These are phyloP conservation scores for Bradypus variegatus DNA, from an alignment of 2,797 vertebrate genomes.

Conservation along the genomic window DNA sequence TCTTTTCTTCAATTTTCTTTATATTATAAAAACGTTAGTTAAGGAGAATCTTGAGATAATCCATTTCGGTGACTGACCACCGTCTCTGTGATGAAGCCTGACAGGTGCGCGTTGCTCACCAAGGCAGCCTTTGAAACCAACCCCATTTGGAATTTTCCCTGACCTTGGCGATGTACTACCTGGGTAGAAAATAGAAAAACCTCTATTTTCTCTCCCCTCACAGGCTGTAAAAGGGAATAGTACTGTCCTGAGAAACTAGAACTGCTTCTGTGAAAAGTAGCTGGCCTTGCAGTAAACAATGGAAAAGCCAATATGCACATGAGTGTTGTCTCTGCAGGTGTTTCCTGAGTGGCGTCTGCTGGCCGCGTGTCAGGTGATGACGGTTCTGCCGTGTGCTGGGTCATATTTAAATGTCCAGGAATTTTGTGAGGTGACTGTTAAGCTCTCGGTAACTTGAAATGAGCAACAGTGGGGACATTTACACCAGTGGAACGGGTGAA, in stretches of 20 bases:
- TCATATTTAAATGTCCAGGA: background rate
- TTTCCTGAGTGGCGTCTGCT: background rate
- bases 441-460: background rate
- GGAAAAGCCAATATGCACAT: background rate
- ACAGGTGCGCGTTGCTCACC: background rate
- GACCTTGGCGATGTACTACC: background rate
- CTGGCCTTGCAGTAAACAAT: background rate
- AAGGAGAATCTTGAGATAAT: background rate
- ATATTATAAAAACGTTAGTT: background rate
- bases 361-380: background rate
- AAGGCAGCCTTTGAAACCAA: background rate
- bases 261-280: background rate
- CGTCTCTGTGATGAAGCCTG: background rate
- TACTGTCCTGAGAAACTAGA: background rate
- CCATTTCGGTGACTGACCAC: background rate
- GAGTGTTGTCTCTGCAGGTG: background rate
- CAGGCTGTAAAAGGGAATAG: background rate
- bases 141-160: background rate
- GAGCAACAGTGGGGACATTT: background rate
- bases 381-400: background rate
- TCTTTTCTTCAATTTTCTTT: background rate
- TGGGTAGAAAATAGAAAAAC: background rate
- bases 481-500: background rate
- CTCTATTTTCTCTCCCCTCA: background rate
- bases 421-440: background rate